Conservation (phyloP, 2,113 vertebrate species). For the Pygoscelis antarcticus region DNA sequence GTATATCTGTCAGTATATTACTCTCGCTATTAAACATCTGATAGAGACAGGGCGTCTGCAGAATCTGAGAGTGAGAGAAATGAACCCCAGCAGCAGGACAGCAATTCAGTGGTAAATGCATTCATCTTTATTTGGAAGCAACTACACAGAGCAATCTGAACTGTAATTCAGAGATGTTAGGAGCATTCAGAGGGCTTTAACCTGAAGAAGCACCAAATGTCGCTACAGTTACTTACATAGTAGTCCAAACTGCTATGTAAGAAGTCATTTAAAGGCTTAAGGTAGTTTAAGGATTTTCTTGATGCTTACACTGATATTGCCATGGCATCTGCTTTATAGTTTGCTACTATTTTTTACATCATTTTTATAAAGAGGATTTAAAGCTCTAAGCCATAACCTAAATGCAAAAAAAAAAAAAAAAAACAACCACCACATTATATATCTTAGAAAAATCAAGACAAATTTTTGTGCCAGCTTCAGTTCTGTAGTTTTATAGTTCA, state of each 20-base stretch:
- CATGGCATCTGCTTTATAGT: not conserved
- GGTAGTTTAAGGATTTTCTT: not conserved
- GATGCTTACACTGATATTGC: not conserved
- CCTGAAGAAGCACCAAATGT: not conserved
- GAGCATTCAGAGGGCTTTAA: conserved; percentile 1
- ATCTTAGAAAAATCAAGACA: not conserved
- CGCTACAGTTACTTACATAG: not conserved
- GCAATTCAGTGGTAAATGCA: not conserved
- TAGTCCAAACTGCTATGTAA: not conserved
- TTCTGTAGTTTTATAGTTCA: not conserved
- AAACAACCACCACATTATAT: fast-evolving
- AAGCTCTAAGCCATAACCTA: not conserved
- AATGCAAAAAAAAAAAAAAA: not conserved
- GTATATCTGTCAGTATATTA: not conserved
- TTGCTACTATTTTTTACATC: not conserved
- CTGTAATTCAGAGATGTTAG: not conserved
- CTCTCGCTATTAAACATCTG: not conserved
- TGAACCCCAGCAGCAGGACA: not conserved
- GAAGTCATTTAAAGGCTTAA: not conserved
- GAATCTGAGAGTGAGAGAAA: not conserved
- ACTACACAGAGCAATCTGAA: not conserved
- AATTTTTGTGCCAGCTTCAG: not conserved
- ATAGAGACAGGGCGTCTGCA: not conserved
- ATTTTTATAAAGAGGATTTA: not conserved
- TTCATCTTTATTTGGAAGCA: not conserved